Conservation (phyloP, 2,113 vertebrate genomes). For the Myotis davidii region DNA sequence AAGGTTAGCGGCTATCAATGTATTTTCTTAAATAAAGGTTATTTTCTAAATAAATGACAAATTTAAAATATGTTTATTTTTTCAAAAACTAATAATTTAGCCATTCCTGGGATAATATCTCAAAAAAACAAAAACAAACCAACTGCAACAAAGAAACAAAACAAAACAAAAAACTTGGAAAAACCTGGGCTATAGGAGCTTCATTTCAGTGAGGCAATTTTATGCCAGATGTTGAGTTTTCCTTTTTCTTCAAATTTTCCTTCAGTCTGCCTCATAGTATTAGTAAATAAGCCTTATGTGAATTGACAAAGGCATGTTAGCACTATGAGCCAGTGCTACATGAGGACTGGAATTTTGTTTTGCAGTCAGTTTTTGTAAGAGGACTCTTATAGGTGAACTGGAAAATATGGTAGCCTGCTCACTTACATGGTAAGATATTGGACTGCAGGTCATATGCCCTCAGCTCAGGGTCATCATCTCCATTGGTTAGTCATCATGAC, state of each 20-base stretch:
- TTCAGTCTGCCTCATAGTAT: background rate
- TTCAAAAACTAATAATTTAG: background rate
- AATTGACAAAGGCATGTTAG: background rate
- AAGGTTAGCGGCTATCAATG: background rate
- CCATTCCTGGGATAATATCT: background rate
- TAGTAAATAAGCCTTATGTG: background rate
- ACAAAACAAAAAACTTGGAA: too few species aligned
- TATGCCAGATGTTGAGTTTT: background rate
- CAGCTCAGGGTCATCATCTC: background rate
- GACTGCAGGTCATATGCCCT: accelerated
- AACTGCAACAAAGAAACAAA: too few species aligned
- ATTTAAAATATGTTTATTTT: background rate
- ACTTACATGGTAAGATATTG: accelerated
- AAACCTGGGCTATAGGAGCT: background rate
- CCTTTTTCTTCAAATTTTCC: background rate
- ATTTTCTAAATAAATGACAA: background rate
- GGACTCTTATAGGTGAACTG: background rate
- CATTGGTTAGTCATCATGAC: background rate
- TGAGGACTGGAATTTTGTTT: background rate
- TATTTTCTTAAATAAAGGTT: background rate
- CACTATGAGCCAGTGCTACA: background rate
- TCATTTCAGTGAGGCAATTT: background rate
- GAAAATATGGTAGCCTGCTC: background rate
- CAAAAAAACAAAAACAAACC: background rate
- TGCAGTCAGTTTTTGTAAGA: background rate